These are phyloP conservation scores for Grammomys surdaster DNA, from an alignment of 2,113 vertebrate genomes.

Conservation along the genomic window DNA sequence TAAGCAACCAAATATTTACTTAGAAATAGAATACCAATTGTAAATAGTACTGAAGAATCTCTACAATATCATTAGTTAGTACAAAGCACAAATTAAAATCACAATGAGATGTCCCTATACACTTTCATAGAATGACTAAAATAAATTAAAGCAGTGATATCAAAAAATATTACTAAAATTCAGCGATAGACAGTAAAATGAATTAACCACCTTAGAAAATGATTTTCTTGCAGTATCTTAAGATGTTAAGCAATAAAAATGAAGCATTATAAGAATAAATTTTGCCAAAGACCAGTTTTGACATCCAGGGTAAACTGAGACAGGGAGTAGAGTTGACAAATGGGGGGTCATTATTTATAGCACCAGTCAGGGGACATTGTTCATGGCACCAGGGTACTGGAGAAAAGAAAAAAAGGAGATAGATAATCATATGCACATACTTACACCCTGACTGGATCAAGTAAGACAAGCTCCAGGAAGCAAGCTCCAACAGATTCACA, in stretches of 20 bases:
- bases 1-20: neutral
- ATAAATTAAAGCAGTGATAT: neutral
- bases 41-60: neutral
- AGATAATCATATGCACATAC: no score
- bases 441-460: no score
- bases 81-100: neutral
- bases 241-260: neutral
- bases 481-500: no score
- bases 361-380: no score
- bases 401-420: no score
- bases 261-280: no score
- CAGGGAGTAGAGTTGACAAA: no score
- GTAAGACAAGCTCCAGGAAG: no score
- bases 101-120: neutral
- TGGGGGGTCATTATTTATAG: no score
- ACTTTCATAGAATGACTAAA: neutral
- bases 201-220: neutral
- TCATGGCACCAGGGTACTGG: no score
- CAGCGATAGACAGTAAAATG: neutral
- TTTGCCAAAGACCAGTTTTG: no score
- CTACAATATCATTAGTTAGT: neutral
- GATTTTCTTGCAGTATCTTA: neutral
- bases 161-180: neutral
- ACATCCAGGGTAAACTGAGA: no score
- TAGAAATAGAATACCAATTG: neutral